phyloP scores from a whole-genome alignment of 2,113 vertebrate genomes.

The Nycticorax nycticorax region DNA sequence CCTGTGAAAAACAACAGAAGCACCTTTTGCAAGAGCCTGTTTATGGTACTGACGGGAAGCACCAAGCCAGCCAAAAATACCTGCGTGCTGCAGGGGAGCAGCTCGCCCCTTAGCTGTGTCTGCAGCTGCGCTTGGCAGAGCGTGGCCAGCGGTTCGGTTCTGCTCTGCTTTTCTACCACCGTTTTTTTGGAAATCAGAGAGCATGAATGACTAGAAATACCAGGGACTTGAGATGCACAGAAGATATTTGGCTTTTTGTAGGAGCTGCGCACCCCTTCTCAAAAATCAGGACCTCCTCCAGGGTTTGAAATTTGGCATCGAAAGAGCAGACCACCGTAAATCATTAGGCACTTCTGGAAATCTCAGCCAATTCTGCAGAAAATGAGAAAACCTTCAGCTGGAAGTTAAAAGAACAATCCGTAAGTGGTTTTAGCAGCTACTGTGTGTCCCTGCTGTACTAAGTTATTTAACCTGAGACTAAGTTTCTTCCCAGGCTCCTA shows the following conservation, averaged over 20 bases:
- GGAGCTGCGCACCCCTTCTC: not conserved
- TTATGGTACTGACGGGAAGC: not conserved
- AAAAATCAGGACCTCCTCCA: not conserved
- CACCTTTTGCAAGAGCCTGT: not conserved
- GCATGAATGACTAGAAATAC: not conserved
- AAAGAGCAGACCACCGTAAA: not conserved
- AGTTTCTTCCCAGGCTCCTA: constrained; percentile 58
- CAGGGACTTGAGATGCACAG: not conserved
- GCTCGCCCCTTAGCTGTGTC: not conserved
- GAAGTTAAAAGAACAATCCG: constrained; percentile 42
- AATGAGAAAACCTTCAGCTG: not conserved
- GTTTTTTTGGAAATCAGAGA: not conserved
- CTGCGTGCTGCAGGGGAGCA: not conserved
- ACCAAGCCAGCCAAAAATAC: not conserved
- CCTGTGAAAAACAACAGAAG: not conserved
- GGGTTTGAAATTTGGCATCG: not conserved
- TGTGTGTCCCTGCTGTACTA: not conserved
- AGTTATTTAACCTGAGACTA: constrained; percentile 54
- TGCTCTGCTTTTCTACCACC: not conserved
- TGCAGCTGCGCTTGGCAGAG: not conserved
- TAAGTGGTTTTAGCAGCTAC: constrained; percentile 50
- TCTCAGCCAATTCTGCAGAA: not conserved
- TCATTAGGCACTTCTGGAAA: constrained; percentile 21
- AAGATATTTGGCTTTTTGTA: not conserved
- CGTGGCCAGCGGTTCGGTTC: not conserved